Conservation (phyloP, 2,888 invertebrate species). For the Zaprionus bogoriensis region DNA sequence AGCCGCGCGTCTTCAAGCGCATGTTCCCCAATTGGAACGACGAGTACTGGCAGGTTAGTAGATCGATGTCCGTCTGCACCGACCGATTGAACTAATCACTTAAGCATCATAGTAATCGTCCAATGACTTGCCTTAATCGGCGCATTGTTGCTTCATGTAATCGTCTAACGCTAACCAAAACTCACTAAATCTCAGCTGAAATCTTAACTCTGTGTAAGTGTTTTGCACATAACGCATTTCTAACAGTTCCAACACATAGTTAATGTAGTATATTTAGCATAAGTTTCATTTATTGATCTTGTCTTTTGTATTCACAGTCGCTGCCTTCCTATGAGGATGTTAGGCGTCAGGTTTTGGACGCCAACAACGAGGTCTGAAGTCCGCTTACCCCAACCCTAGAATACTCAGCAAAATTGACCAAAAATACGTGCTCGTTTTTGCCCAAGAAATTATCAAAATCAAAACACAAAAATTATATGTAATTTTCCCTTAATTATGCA, state of each 20-base stretch:
- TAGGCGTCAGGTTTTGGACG: constrained; percentile 74
- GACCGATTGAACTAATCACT: background rate
- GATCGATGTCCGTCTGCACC: constrained; percentile 10
- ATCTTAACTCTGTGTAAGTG: constrained; percentile 34
- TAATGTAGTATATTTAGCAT: too few species aligned
- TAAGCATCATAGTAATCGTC: constrained; percentile 9
- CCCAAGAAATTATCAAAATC: constrained; percentile 5
- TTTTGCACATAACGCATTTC: constrained; percentile 8
- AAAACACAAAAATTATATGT: background rate
- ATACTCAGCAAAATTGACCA: constrained; percentile 67
- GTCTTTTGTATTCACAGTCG: constrained; percentile 59
- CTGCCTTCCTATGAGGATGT: constrained; percentile 81
- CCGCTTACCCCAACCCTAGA: background rate
- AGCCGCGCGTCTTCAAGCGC: constrained; percentile 89
- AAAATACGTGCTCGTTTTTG: constrained; percentile 53
- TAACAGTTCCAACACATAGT: too few species aligned
- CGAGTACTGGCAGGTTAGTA: constrained; percentile 87
- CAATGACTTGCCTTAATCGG: background rate
- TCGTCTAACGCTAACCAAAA: constrained; percentile 5
- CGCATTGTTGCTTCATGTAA: constrained; percentile 5
- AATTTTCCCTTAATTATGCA: constrained; percentile 36
- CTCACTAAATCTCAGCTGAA: constrained; percentile 10
- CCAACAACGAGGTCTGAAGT: constrained; percentile 73
- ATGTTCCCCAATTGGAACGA: constrained; percentile 90
- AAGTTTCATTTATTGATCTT: background rate